phyloP scores from a whole-genome alignment of 2,113 vertebrate species.

The Corydoras maculifer region DNA sequence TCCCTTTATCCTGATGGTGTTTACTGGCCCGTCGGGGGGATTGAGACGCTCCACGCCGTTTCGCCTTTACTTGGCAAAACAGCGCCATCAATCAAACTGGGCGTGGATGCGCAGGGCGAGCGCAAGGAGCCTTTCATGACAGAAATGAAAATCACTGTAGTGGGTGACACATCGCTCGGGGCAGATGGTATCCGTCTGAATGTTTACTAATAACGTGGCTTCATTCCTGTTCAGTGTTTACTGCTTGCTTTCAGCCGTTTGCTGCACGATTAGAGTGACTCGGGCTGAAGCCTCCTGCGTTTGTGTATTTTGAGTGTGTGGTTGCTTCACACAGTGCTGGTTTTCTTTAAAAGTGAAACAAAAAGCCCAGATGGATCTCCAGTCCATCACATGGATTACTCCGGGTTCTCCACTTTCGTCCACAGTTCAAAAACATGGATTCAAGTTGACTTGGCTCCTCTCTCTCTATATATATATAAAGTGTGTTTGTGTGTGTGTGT shows the following conservation, averaged over 20 bases:
- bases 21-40: constrained; percentile 7
- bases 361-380: too few species aligned
- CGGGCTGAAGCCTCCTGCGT: too few species aligned
- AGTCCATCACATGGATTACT: too few species aligned
- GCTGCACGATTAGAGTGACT: too few species aligned
- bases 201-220: not conserved
- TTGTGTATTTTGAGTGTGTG: too few species aligned
- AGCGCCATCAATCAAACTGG: constrained; percentile 25
- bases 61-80: constrained; percentile 16
- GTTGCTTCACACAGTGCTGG: too few species aligned
- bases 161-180: constrained; percentile 8
- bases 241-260: not conserved
- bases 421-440: too few species aligned
- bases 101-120: constrained; percentile 6
- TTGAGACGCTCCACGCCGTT: constrained; percentile 6
- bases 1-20: not conserved
- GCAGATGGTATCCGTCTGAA: not conserved
- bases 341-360: too few species aligned
- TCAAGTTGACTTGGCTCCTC: too few species aligned
- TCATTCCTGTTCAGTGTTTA: constrained; percentile 6
- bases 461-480: too few species aligned
- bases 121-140: constrained; percentile 20
- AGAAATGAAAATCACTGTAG: constrained; percentile 25
- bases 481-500: too few species aligned
- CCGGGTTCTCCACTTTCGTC: too few species aligned